phyloP scores from a whole-genome alignment of 2,888 invertebrate genomes.

The Imbricaverruca yamaguchii region DNA sequence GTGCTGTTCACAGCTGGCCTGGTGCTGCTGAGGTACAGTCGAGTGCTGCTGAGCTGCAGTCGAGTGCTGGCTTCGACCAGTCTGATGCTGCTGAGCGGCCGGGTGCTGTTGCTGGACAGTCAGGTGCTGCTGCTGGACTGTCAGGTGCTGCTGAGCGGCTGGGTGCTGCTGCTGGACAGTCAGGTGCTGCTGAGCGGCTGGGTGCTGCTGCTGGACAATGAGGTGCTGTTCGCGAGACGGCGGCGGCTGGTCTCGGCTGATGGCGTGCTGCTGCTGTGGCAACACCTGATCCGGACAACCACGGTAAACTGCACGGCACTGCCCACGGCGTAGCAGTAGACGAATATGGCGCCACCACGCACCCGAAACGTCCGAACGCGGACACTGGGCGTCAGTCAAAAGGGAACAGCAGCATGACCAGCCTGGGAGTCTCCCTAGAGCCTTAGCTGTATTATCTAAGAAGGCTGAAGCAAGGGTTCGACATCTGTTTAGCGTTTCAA shows the following conservation, averaged over 20 bases:
- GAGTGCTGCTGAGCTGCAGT: neutral
- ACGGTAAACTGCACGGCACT: no score
- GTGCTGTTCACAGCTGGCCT: no score
- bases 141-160: neutral
- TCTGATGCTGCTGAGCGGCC: no score
- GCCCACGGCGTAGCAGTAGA: neutral
- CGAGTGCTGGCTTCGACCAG: neutral
- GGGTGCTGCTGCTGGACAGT: neutral
- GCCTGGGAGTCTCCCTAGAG: no score
- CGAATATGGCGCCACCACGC: neutral
- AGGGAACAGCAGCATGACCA: no score
- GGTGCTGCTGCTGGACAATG: neutral
- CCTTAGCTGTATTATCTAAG: no score
- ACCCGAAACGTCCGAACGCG: neutral
- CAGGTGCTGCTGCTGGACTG: neutral
- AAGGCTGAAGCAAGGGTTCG: no score
- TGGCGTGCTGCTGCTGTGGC: constrained; percentile 11
- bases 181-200: neutral
- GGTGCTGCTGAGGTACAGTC: no score
- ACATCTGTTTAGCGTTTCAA: no score
- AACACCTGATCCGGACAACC: neutral
- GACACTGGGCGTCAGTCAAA: no score
- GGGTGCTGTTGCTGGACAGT: no score
- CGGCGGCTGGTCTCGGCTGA: neutral
- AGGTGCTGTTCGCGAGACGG: neutral